Conservation (phyloP, 2,888 invertebrate species). For the Leptinotarsa tumamoca region DNA sequence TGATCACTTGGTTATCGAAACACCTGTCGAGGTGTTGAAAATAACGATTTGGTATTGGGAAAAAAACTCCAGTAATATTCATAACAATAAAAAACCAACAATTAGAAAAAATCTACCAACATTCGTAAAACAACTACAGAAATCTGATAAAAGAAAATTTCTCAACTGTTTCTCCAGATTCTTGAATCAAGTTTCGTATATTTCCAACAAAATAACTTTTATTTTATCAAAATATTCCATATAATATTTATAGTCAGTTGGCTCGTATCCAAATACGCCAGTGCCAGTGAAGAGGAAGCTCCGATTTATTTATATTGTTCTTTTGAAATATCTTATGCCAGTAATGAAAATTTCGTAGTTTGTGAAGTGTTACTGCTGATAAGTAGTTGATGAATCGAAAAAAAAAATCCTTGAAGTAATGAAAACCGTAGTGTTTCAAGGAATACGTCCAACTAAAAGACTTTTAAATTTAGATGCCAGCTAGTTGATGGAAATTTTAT, state of each 20-base stretch:
- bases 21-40: too few relatives aligned
- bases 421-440: too few relatives aligned
- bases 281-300: neutral
- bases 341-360: neutral
- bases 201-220: neutral
- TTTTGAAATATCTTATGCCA: neutral
- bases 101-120: too few relatives aligned
- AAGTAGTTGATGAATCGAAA: neutral
- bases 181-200: neutral
- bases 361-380: neutral
- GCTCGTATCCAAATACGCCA: slow-evolving; percentile 7
- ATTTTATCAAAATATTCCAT: neutral
- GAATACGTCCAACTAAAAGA: too few relatives aligned
- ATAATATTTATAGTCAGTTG: slow-evolving; percentile 1
- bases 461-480: too few relatives aligned
- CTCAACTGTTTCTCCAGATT: neutral
- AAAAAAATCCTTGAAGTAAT: too few relatives aligned
- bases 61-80: too few relatives aligned
- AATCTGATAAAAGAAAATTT: neutral
- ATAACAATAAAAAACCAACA: too few relatives aligned
- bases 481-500: too few relatives aligned
- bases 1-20: too few relatives aligned
- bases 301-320: neutral
- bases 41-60: too few relatives aligned
- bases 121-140: too few relatives aligned